Percentiles rank a stretch among this genome's conserved stretches.
Conservation (phyloP, 2,797 vertebrate genomes). For the Onychomys arenicola region DNA sequence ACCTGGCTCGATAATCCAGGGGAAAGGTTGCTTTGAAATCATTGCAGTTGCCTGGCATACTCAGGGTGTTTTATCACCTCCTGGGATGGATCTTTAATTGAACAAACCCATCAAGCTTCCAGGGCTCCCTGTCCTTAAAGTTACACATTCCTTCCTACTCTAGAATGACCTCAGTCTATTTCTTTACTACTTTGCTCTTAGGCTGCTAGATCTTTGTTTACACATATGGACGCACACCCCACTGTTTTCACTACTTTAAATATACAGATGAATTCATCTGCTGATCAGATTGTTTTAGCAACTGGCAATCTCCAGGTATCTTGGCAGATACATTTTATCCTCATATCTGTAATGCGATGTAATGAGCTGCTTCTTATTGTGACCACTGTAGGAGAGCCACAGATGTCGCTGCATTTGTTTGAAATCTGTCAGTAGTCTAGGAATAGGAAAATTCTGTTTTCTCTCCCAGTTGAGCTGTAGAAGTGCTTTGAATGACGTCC, state of each 20-base stretch:
- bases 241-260: conserved; percentile 50
- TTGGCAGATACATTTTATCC: conserved; percentile 32
- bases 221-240: neutral
- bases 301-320: neutral
- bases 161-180: conserved; percentile 34
- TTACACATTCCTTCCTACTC: conserved; percentile 48
- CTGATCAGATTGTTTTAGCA: conserved; percentile 5
- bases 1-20: neutral
- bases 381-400: neutral
- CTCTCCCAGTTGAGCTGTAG: neutral
- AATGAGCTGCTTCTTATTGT: neutral
- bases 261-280: neutral
- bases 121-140: neutral
- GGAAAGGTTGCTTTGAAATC: conserved; percentile 39
- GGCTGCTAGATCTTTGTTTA: neutral
- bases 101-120: conserved; percentile 7
- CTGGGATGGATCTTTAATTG: neutral
- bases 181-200: neutral
- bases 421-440: conserved; percentile 8
- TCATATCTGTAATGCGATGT: neutral
- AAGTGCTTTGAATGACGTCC: neutral
- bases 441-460: neutral
- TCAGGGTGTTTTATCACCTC: neutral
- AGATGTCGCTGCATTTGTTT: conserved; percentile 40
- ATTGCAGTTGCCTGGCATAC: neutral